Base-by-base conservation (phyloP, 2,113 vertebrate species). In the Puffinus mauretanicus region DNA sequence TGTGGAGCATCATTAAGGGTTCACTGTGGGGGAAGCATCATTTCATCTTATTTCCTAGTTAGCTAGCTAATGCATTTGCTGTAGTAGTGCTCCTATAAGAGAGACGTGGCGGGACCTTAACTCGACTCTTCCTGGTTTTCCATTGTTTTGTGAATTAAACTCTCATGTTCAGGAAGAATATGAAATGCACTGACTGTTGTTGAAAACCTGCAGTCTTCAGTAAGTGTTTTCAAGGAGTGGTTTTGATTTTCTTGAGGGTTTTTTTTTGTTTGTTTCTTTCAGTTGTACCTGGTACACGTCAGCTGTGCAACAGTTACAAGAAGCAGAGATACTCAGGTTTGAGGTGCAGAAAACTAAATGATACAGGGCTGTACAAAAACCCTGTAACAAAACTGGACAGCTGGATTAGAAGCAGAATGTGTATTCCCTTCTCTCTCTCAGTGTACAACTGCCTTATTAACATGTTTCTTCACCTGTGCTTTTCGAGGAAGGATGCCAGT, bases 101-200 rank as follows among this genome's bases (percentile, higher is more conserved):
- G 80, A 15, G 7, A 5, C 2, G 6, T 69, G 94, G 96, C 9
- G 2, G 87, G 90, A 79, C 82, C 94, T 80, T 38, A 70, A 20
- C 75, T 81, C 9, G 0, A 26, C 46, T 0, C 75, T 96, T 96
- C 96, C 96, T 94, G 93, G 8, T 77, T n/a, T 62, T 14, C 96
- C 96, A 90, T 96, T 97, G 93, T 96, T 90, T 40, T 51, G 90
- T 18, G 93, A 95, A 72, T 94, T 88, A 13, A 95, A 58, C 87
- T 83, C 78, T 82, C 19, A 0, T 2, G 70, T 32, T 82, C 96
- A 94, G 96, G 96, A 96, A 97, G 88, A 94, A 16, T 85, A 20
- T 10, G 3, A 51, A 88, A 80, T 13, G 66, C 75, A 34, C 82
- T 77, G 78, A n/a, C 88, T 80, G 1, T 80, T 94, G 88, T 86